These are phyloP conservation scores for Chitala chitala DNA, from an alignment of 2,113 vertebrate genomes.

Conservation along the genomic window DNA sequence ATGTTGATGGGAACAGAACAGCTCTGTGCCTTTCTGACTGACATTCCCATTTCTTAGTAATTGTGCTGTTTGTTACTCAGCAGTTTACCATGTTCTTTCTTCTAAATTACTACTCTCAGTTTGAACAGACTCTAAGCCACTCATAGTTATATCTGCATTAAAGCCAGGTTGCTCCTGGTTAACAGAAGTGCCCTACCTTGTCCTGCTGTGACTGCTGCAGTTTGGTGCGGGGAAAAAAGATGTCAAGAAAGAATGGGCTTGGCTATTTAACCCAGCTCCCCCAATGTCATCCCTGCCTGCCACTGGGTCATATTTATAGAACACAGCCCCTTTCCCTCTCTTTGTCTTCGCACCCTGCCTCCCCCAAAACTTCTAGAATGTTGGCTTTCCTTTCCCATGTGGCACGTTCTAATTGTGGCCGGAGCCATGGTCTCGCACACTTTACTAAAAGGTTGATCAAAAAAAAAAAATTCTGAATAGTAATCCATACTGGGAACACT, in stretches of 20 bases:
- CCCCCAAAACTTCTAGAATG: conserved; percentile 1
- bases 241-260: conserved; percentile 38
- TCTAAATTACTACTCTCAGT: too few relatives aligned
- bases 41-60: too few relatives aligned
- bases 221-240: conserved; percentile 35
- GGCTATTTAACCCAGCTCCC: conserved; percentile 56
- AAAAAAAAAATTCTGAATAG: too few relatives aligned
- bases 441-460: too few relatives aligned
- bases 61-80: too few relatives aligned
- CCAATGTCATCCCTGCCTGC: conserved; percentile 44
- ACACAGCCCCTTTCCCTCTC: conserved; percentile 22
- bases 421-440: neutral
- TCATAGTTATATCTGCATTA: too few relatives aligned
- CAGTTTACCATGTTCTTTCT: too few relatives aligned
- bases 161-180: too few relatives aligned
- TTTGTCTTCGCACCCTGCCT: neutral
- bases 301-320: conserved; percentile 62
- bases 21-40: too few relatives aligned
- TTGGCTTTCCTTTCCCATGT: neutral
- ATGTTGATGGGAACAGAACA: too few relatives aligned
- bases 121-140: too few relatives aligned
- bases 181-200: conserved; percentile 16
- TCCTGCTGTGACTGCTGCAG: neutral
- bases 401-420: neutral
- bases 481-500: too few relatives aligned